Percentiles rank a stretch among this genome's conserved stretches.
phyloP scores from a whole-genome alignment of 2,888 invertebrate genomes.

The Chromoteleia sp. region DNA sequence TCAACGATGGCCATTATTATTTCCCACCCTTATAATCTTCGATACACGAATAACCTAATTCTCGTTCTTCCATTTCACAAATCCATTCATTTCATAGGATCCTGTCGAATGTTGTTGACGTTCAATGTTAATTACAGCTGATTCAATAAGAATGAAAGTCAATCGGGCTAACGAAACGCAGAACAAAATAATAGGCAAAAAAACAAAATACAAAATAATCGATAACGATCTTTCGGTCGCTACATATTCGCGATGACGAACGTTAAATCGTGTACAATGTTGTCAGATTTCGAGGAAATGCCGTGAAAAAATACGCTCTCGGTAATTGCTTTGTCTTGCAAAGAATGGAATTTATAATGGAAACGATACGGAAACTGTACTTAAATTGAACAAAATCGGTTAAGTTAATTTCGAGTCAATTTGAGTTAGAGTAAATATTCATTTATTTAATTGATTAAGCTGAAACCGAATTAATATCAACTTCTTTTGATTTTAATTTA shows the following conservation, averaged over 20 bases:
- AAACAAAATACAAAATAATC: conserved; percentile 30
- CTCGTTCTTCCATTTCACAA: conserved; percentile 64
- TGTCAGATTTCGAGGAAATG: conserved; percentile 30
- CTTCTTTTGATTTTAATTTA: no score
- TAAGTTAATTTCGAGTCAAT: no score
- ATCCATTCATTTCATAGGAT: conserved; percentile 61
- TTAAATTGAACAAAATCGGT: no score
- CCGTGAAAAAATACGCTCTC: conserved; percentile 13
- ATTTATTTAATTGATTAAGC: no score
- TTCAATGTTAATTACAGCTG: conserved; percentile 63
- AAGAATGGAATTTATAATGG: no score
- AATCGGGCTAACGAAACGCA: conserved; percentile 28
- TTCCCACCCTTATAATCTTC: conserved; percentile 47
- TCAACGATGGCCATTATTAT: conserved; percentile 52
- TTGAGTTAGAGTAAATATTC: no score
- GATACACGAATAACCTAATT: conserved; percentile 66
- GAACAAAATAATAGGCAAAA: conserved; percentile 29
- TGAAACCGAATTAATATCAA: no score
- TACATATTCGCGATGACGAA: conserved; percentile 7
- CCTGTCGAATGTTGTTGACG: conserved; percentile 56
- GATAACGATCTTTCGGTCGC: conserved; percentile 29
- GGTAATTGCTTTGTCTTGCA: no score
- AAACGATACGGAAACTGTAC: no score
- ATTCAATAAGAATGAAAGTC: conserved; percentile 57
- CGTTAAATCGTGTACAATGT: conserved; percentile 30